A percentile compares a stretch with the other conserved stretches of the same genome.
These are phyloP conservation scores for Siniperca scherzeri DNA, from an alignment of 2,797 vertebrate genomes.

Conservation along the genomic window DNA sequence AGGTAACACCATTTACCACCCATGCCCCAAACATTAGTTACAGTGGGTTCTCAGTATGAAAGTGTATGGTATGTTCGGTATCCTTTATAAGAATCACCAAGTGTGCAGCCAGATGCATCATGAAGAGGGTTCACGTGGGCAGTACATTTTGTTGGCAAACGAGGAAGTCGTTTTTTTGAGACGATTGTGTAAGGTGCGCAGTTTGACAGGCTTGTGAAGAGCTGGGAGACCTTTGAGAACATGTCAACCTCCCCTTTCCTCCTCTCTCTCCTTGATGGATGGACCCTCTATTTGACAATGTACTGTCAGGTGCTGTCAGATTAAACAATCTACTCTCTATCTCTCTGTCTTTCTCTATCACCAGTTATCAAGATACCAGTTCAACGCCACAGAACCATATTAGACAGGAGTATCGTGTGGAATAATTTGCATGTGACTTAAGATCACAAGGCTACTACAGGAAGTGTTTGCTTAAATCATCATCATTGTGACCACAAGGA, in stretches of 20 bases:
- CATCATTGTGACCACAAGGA: neutral
- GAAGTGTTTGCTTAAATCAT: neutral
- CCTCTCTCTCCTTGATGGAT: conserved; percentile 31
- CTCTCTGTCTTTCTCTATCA: conserved; percentile 10
- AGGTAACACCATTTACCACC: conserved; percentile 42
- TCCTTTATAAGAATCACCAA: conserved; percentile 2
- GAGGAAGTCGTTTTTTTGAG: conserved; percentile 26
- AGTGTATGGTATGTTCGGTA: conserved; percentile 1
- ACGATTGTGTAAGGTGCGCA: conserved; percentile 31
- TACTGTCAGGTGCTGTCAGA: conserved; percentile 62
- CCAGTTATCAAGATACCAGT: neutral
- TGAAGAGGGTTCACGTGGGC: conserved; percentile 28
- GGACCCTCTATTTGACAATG: conserved; percentile 44
- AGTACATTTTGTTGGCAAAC: conserved; percentile 34
- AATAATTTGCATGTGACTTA: neutral
- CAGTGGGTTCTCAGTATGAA: conserved; percentile 13
- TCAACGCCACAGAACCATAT: neutral
- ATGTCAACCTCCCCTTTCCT: conserved; percentile 18
- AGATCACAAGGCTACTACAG: neutral
- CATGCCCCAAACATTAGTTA: conserved; percentile 43
- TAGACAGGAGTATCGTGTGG: neutral
- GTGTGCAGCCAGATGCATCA: conserved; percentile 1
- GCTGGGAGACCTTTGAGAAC: conserved; percentile 28
- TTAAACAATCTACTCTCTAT: conserved; percentile 26
- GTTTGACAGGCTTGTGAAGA: conserved; percentile 48